phyloP scores from a whole-genome alignment of 2,888 invertebrate species.

The Trachelus troglodyta region DNA sequence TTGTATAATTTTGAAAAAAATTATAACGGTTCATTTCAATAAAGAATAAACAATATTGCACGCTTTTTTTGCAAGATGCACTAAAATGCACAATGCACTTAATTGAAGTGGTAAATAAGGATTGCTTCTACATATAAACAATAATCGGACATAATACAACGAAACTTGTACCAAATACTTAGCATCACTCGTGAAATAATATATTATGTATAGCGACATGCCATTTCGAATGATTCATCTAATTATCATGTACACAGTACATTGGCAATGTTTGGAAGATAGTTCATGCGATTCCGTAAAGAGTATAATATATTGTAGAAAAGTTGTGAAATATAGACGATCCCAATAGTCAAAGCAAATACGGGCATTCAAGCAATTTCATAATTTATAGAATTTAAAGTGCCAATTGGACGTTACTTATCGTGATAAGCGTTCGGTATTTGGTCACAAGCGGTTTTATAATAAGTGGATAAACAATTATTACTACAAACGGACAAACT shows the following conservation, averaged over 20 bases:
- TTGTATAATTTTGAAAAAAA: neutral
- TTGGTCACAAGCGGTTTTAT: neutral
- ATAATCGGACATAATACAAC: neutral
- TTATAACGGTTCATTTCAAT: neutral
- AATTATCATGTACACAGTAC: neutral
- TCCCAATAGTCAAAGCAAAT: neutral
- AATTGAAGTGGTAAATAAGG: neutral
- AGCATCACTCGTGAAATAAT: neutral
- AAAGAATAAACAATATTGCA: neutral
- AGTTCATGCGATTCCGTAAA: neutral
- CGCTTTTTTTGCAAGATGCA: neutral
- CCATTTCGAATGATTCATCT: neutral
- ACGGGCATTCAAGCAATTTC: neutral
- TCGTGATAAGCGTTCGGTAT: neutral
- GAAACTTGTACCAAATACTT: neutral
- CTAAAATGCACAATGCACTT: neutral
- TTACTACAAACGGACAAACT: constrained; percentile 20
- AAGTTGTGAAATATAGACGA: neutral
- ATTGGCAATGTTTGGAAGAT: neutral
- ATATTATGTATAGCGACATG: neutral
- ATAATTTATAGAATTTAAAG: neutral
- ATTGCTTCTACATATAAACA: neutral
- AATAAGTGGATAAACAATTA: neutral
- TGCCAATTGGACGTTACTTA: neutral
- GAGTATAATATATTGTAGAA: neutral